Conservation (phyloP, 2,797 vertebrate genomes). For the Gila robusta region DNA sequence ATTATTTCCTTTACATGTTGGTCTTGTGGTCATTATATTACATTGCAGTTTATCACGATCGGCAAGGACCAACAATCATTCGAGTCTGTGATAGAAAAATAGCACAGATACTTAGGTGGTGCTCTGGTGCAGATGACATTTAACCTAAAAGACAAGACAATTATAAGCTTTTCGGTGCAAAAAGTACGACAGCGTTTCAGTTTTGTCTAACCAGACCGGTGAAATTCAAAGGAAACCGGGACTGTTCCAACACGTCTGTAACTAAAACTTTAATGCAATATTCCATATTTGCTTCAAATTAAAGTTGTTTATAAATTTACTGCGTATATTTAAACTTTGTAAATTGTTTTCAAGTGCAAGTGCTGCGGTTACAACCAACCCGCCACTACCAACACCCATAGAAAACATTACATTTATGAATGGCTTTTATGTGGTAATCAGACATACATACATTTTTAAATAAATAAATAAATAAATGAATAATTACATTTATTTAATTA, state of each 20-base stretch:
- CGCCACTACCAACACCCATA: not conserved
- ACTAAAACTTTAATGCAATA: not conserved
- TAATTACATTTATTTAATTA: too few species aligned
- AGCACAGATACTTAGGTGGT: not conserved
- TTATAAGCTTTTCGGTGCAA: not conserved
- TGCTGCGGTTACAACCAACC: not conserved
- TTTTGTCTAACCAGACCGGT: not conserved
- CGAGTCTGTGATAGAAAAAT: not conserved
- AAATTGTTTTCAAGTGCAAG: not conserved
- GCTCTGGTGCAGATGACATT: not conserved
- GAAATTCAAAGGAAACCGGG: not conserved
- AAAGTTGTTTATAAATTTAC: not conserved
- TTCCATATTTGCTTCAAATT: not conserved
- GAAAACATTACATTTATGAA: not conserved
- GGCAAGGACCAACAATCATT: not conserved
- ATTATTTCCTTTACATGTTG: not conserved
- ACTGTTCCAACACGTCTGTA: not conserved
- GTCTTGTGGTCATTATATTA: not conserved
- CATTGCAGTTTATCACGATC: constrained; percentile 1
- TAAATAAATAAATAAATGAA: not conserved
- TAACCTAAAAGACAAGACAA: not conserved
- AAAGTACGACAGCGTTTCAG: not conserved
- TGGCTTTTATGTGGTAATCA: not conserved
- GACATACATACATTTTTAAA: not conserved
- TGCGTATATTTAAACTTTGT: not conserved